A percentile compares a stretch with the other conserved stretches of the same genome.
Evolutionary conservation across 1,140 invertebrate genomes (phyloP).

Genomic region (Pogonognathellus flavescens): DNA sequence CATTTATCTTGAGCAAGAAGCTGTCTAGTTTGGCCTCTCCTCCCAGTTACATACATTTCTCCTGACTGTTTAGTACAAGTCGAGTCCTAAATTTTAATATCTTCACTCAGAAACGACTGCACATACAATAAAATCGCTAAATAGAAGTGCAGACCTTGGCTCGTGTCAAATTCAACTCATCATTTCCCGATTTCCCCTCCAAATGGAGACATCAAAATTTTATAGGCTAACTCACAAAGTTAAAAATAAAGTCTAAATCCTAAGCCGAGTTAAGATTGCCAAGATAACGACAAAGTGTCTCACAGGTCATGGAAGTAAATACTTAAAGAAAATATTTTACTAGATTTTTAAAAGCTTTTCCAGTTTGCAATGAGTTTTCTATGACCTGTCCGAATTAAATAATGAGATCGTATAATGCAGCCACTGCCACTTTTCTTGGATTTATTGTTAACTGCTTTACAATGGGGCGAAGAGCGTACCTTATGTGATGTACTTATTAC

Average conservation of each 20-base stretch:
- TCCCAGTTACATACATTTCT: slow-evolving; percentile 4
- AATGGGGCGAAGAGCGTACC: slow-evolving; percentile 16
- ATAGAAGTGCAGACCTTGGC: slow-evolving; percentile 1
- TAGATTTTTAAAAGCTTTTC: slow-evolving; percentile 36
- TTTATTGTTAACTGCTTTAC: slow-evolving; percentile 47
- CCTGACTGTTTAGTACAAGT: slow-evolving; percentile 6
- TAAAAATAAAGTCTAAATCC: slow-evolving; percentile 24
- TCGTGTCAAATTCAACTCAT: slow-evolving; percentile 32
- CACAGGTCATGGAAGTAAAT: not conserved
- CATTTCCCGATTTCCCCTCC: slow-evolving; percentile 1
- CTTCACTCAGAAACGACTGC: slow-evolving; percentile 28
- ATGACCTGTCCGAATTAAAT: slow-evolving; percentile 48
- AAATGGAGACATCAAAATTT: slow-evolving; percentile 42
- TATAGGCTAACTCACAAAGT: not conserved
- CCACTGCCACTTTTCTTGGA: slow-evolving; percentile 39
- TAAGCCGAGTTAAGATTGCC: not conserved
- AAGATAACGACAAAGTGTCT: not conserved
- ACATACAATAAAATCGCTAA: slow-evolving; percentile 36
- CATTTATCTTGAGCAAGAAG: slow-evolving; percentile 21
- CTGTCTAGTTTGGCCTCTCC: not conserved
- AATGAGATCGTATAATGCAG: slow-evolving; percentile 46
- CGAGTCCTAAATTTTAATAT: slow-evolving; percentile 21
- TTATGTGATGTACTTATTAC: not conserved
- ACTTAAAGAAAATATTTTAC: slow-evolving; percentile 28
- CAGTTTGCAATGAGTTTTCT: slow-evolving; percentile 39